Evolutionary conservation across 2,113 vertebrate genomes (phyloP), one percentile per base, ranked within the genome.

Genomic region (Brachirus orientalis): DNA sequence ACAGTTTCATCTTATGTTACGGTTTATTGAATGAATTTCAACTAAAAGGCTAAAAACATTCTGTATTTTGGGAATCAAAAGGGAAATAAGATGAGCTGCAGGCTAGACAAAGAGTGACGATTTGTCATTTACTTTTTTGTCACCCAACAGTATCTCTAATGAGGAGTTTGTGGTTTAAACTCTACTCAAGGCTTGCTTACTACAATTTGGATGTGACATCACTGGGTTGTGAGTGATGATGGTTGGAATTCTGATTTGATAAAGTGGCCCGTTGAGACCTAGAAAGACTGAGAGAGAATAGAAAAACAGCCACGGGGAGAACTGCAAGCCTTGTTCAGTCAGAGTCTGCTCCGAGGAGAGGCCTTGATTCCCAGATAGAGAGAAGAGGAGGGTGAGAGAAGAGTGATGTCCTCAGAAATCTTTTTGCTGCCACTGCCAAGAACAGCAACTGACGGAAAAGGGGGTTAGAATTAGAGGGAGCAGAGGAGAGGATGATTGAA

Each of bases 381-480:
- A 62, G 73, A 56, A 56, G 77, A 80, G 80, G 62, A 55, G 48
- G 50, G 41, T 8, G 44, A 70, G 71, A 70, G 76, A 83, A 87
- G 80, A 84, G 65, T 61, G 79, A 88, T 79, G 28, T 81, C 69
- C 56, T 72, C 63, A 80, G 77, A 83, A 86, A 81, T 83, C 55
- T 80, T 84, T 78, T 84, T 44, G 10, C 69, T 18, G 11, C 72
- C 50, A 41, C 68, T 75, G 86, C 79, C 81, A 86, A 80, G 73
- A 82, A 82, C 73, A 79, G 80, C 63, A 19, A 48, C 38, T 77
- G 84, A 83, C 63, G 51, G 79, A 60, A 77, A 60, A 63, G 68
- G 46, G 40, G 54, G 51, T 63, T 69, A 64, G 43, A 40, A 18
- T 19, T 63, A 8, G 72, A 66, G 61, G 59, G 53, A 48, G 79